Percentiles rank a stretch among this genome's conserved stretches.
Evolutionary conservation across 2,797 vertebrate species (phyloP).

Genomic region (Nannoperca australis): DNA sequence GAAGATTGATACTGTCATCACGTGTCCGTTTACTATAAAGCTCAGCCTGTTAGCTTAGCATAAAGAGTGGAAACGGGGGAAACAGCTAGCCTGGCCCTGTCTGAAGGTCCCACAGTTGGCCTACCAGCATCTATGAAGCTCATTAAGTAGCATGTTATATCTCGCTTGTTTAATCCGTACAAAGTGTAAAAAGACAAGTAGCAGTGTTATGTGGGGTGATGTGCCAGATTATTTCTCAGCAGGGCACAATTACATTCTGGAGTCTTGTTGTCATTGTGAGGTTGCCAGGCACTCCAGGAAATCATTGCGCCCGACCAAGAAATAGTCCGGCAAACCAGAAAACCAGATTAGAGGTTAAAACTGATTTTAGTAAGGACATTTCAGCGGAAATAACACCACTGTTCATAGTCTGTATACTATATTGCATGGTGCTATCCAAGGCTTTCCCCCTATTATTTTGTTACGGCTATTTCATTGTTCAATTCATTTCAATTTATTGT

Average conservation of each 20-base stretch:
- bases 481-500: not conserved
- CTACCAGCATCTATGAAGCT: no score
- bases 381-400: not conserved
- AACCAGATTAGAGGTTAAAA: constrained; percentile 5
- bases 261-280: not conserved
- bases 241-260: not conserved
- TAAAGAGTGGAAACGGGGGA: not conserved
- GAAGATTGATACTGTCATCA: not conserved
- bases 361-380: not conserved
- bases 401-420: not conserved
- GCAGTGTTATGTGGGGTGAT: not conserved
- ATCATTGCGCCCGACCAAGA: not conserved
- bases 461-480: not conserved
- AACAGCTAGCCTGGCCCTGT: not conserved
- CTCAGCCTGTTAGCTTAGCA: not conserved
- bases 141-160: not conserved
- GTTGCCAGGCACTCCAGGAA: not conserved
- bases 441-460: not conserved
- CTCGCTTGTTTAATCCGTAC: not conserved
- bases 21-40: constrained; percentile 3
- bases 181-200: not conserved
- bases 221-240: not conserved
- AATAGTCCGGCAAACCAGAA: not conserved
- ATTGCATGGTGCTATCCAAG: not conserved
- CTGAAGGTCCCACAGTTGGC: no score